A percentile compares a stretch with the other conserved stretches of the same genome.
These are phyloP conservation scores for Dryobotodes eremita DNA, from an alignment of 2,888 invertebrate species.

Conservation along the genomic window DNA sequence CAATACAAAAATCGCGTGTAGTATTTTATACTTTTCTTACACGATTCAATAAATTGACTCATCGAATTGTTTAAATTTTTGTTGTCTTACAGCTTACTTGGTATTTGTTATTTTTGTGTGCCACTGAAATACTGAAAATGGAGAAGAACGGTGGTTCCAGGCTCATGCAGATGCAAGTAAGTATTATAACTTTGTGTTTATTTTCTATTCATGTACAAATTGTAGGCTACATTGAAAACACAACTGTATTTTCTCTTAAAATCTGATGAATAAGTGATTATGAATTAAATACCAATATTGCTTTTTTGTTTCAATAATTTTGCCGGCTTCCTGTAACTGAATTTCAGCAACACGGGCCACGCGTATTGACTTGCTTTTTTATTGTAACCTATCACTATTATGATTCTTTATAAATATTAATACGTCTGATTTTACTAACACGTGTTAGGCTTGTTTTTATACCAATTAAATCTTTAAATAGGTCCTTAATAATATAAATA, in stretches of 20 bases:
- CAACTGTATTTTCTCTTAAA: background rate
- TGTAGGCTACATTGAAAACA: background rate
- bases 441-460: background rate
- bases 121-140: conserved; percentile 73
- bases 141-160: conserved; percentile 85
- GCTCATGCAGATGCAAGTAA: conserved; percentile 88
- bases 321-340: background rate
- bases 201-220: background rate
- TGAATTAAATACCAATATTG: background rate
- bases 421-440: background rate
- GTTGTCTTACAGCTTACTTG: conserved; percentile 74
- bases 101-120: conserved; percentile 67
- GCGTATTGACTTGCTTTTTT: background rate
- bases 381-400: background rate
- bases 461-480: background rate
- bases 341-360: background rate
- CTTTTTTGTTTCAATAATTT: background rate
- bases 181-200: conserved; percentile 40
- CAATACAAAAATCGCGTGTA: conserved; percentile 79
- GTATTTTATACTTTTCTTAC: conserved; percentile 67
- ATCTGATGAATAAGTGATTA: background rate
- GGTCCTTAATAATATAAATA: conserved; percentile 6
- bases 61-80: conserved; percentile 65
- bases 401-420: background rate
- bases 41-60: conserved; percentile 47